Base-by-base conservation (phyloP, 2,888 invertebrate genomes). In the Pterostichus madidus region DNA sequence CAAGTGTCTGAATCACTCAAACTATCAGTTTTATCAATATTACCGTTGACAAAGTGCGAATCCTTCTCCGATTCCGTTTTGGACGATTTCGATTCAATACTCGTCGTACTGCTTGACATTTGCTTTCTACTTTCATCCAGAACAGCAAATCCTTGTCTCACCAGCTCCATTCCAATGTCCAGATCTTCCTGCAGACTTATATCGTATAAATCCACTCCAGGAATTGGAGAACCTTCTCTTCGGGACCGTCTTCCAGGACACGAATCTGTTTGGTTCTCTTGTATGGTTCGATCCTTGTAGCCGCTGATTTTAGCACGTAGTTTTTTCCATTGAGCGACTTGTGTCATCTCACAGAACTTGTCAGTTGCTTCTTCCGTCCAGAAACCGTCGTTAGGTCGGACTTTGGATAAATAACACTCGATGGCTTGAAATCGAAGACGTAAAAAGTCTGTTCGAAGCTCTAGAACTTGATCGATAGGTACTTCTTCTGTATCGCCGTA, bases 401-500 rank as follows among this genome's bases (percentile, higher is more conserved):
- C 92, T 83, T 94, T 94, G 5, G 95, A 94, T 85, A 98, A 90
- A 88, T 94, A 95, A 89, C 97, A 97, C 89, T 97, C 97, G 88
- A 98, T 94, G 0, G 98, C 97, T 92, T 98, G 95, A 87, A 95
- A 94, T 71, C 95, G 92, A 11, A 97, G 91, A 77, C 93, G 91
- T 73, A 96, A 89, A 87, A 96, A 93, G 88, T 97, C 95, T 0
- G 96, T 94, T 53, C 95, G 92, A 84, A 97, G 90, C 86, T 95
- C 95, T 85, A 93, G 94, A 10, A 97, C 90, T 84, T 95, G 93
- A 77, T 92, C 91, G 2, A 92, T 92, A 0, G 92, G 90, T 3
- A 96, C 91, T 86, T 93, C 92, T 86, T 95, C 95, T 84, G 93
- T 93, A 89, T 98, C 97, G 0, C 98, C 98, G 89, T 96, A 98